A percentile compares a stretch with the other conserved stretches of the same genome.
These are phyloP conservation scores for Crotalus helleri DNA, from an alignment of 2,113 vertebrate genomes.

Conservation along the genomic window DNA sequence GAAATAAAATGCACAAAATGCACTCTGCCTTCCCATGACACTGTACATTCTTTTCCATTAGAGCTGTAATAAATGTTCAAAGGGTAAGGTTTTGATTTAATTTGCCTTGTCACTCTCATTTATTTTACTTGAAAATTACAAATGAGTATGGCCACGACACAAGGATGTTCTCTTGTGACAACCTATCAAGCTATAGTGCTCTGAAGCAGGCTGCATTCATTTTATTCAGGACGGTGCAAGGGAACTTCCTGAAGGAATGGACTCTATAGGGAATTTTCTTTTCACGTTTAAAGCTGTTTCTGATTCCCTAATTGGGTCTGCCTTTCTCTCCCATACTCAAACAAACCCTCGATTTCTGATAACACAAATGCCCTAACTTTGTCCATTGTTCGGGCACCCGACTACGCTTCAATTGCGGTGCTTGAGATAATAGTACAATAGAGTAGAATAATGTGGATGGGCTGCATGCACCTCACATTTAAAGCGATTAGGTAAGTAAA, in stretches of 20 bases:
- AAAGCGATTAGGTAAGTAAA: background rate
- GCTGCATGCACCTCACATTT: background rate
- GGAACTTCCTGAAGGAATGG: background rate
- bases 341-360: background rate
- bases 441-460: background rate
- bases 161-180: background rate
- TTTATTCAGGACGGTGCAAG: background rate
- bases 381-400: background rate
- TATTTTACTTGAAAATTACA: constrained; percentile 37
- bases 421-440: background rate
- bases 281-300: constrained; percentile 1
- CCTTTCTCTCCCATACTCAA: background rate
- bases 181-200: background rate
- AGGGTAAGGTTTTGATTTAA: constrained; percentile 33
- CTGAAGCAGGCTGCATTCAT: background rate
- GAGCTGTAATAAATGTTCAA: constrained; percentile 32
- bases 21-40: constrained; percentile 31
- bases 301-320: background rate
- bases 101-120: constrained; percentile 27
- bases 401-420: background rate
- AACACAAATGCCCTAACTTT: background rate
- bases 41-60: background rate
- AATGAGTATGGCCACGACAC: background rate
- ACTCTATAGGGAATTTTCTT: background rate
- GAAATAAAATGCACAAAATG: constrained; percentile 24